Evolutionary conservation across 2,888 invertebrate genomes (phyloP), one percentile per base, ranked within the genome.

Genomic region (Pinctada fucata): DNA sequence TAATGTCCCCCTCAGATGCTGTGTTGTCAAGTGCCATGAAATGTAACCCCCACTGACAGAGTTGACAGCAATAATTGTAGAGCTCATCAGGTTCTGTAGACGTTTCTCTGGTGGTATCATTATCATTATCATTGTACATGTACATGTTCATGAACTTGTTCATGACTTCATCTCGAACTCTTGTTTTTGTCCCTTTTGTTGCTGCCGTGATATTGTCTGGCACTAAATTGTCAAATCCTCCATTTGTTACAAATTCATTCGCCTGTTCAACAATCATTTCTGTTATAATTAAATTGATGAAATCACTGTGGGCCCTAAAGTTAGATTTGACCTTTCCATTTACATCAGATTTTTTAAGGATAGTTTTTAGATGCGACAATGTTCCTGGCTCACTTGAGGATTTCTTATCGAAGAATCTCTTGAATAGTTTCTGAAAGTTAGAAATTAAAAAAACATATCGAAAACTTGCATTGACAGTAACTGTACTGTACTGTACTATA

Each of bases 1-100:
- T 3, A 13, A 64, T 63, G 16, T 72, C 72, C 13, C 72, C 72
- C 16, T 71, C 71, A 13, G 47, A 63, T 31, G 72, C 72, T 47
- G 72, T 72, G 64, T 72, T 64, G 45, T 72, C 48, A 3, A 72
- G 31, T 3, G 52, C 8, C 5, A 63, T 4, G 31, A 72, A 8
- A 3, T 72, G 72, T 16, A 72, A 4, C 3, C 63, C 63, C 63
- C 58, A 72, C 8, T 13, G 48, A 13, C 58, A 63, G 3, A 72
- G n/a, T 3, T 72, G n/a, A 16, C 45, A 13, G 13, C 13, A 63
- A 63, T 72, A 72, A 48, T 72, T 72, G 10, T 31, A 63, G 13
- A 72, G 3, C 5, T 47, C 4, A 72, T 72, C 72, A n/a, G 10
- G 63, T 13, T 13, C 10, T 13, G 63, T 63, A 10, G 10, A 63